These are phyloP conservation scores for Xenentodon cancila DNA, from an alignment of 2,797 vertebrate species.

Conservation along the genomic window DNA sequence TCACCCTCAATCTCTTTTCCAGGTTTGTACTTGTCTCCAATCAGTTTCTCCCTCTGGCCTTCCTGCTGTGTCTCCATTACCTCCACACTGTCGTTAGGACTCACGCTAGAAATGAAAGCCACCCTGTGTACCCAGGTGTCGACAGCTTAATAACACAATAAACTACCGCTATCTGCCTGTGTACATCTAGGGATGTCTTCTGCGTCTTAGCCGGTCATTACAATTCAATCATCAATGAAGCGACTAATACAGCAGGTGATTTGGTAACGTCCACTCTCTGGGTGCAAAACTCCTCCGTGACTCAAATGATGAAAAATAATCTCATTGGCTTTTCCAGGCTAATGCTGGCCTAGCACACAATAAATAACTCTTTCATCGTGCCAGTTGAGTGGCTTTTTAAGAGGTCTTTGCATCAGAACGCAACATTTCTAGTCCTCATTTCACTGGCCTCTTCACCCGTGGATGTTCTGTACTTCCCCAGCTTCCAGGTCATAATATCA, in stretches of 20 bases:
- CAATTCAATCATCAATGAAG: slow-evolving; percentile 48
- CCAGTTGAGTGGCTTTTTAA: slow-evolving; percentile 1
- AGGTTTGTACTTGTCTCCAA: slow-evolving; percentile 65
- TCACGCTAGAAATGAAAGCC: slow-evolving; percentile 75
- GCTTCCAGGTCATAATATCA: slow-evolving; percentile 19
- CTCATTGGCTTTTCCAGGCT: slow-evolving; percentile 25
- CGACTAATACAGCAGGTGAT: slow-evolving; percentile 56
- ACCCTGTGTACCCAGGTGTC: slow-evolving; percentile 33
- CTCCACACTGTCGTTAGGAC: slow-evolving; percentile 79
- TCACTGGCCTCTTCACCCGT: slow-evolving; percentile 30
- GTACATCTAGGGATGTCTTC: slow-evolving; percentile 65
- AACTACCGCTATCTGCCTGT: slow-evolving; percentile 70
- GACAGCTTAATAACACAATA: slow-evolving; percentile 42
- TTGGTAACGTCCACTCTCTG: slow-evolving; percentile 48
- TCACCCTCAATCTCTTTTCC: slow-evolving; percentile 68
- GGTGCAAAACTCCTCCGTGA: slow-evolving; percentile 43
- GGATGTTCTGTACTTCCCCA: slow-evolving; percentile 23
- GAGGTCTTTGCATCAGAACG: slow-evolving; percentile 15
- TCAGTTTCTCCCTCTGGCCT: slow-evolving; percentile 51
- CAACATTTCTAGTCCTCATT: slow-evolving; percentile 39
- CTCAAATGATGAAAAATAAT: slow-evolving; percentile 26
- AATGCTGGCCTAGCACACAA: neutral
- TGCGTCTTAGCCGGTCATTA: slow-evolving; percentile 35
- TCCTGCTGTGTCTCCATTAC: slow-evolving; percentile 67
- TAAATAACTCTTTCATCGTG: slow-evolving; percentile 20